phyloP scores from a whole-genome alignment of 2,797 vertebrate genomes.

The Ceyx erithaca region DNA sequence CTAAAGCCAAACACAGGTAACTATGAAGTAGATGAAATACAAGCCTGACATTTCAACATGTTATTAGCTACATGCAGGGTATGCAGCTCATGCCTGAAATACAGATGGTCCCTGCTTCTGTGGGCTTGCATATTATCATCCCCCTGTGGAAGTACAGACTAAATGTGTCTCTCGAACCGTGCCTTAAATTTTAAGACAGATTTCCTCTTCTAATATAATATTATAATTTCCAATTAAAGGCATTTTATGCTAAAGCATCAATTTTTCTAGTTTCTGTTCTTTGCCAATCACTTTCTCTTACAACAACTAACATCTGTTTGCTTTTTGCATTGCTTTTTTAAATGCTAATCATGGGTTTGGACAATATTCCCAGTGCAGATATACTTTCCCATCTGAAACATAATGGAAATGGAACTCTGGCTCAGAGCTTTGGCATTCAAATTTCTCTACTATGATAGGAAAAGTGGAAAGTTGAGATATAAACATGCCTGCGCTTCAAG shows the following conservation, averaged over 20 bases:
- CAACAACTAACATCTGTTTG: constrained; percentile 40
- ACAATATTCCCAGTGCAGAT: constrained; percentile 5
- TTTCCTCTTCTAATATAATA: not conserved
- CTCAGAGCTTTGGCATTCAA: not conserved
- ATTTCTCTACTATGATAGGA: not conserved
- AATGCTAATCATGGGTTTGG: not conserved
- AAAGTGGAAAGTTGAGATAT: not conserved
- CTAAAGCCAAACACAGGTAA: constrained; percentile 21
- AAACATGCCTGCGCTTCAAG: not conserved
- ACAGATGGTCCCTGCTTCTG: not conserved
- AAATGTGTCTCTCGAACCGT: not conserved
- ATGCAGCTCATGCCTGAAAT: not conserved
- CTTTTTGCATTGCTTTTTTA: not conserved
- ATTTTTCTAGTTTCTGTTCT: not conserved
- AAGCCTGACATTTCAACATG: constrained; percentile 13
- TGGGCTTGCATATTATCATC: not conserved
- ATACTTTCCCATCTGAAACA: not conserved
- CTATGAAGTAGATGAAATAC: not conserved
- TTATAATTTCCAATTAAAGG: not conserved
- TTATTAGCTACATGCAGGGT: not conserved
- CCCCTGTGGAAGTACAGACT: not conserved
- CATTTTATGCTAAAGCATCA: not conserved
- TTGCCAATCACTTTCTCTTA: constrained; percentile 1
- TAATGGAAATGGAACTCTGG: not conserved
- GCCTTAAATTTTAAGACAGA: not conserved